A percentile compares a stretch with the other conserved stretches of the same genome.
phyloP scores from a whole-genome alignment of 2,113 vertebrate species.

The Falco punctatus region DNA sequence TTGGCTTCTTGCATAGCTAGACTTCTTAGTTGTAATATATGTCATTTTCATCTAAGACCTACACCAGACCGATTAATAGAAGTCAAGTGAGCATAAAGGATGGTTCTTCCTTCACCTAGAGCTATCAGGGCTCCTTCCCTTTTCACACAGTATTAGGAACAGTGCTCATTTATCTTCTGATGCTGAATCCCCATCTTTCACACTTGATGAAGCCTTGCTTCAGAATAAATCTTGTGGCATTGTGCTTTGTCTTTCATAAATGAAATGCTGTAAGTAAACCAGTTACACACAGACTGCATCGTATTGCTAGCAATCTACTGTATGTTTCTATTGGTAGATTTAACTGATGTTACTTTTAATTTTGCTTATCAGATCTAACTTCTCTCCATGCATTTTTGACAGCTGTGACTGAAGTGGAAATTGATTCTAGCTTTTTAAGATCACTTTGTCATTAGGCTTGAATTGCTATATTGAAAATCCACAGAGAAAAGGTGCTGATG shows the following conservation, averaged over 20 bases:
- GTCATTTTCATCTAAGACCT: background rate
- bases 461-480: background rate
- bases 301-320: background rate
- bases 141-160: background rate
- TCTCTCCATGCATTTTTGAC: background rate
- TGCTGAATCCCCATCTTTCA: conserved; percentile 9
- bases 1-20: background rate
- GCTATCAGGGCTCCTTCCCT: background rate
- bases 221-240: background rate
- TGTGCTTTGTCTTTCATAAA: background rate
- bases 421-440: conserved; percentile 31
- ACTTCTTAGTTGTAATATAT: background rate
- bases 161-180: background rate
- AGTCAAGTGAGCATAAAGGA: background rate
- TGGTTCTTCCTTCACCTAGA: background rate
- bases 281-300: background rate
- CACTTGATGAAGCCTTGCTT: conserved; percentile 1
- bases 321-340: background rate
- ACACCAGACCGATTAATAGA: background rate
- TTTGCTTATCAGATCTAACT: conserved; percentile 29
- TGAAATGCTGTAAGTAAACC: conserved; percentile 38
- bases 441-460: conserved; percentile 6
- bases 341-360: conserved; percentile 44
- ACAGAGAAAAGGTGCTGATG: conserved; percentile 5
- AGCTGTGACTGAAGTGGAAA: background rate